Base-by-base conservation (phyloP, 2,888 invertebrate species). In the Caprella mutica region DNA sequence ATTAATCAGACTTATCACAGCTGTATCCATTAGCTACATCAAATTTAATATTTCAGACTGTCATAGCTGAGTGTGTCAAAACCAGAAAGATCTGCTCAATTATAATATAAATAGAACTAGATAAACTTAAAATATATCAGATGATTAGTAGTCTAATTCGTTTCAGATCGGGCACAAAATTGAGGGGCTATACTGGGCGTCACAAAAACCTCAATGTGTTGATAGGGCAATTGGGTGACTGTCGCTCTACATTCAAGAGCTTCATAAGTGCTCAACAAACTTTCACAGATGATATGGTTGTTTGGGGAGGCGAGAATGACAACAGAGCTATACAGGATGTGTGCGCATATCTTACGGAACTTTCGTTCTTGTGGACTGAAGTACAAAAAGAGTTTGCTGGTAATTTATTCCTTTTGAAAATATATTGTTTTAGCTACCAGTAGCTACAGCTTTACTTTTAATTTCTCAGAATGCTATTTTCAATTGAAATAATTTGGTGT, bases 341-440 rank as follows among this genome's bases (percentile, higher is more conserved):
- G 3, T 72, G 73, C 64, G 70, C 70, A 51, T 73, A 75, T 53
- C 66, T 76, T 21, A 70, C 72, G 23, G 76, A 77, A 58, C 68
- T 77, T 19, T 72, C 72, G 59, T 62, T 70, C n/a, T 66, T 75
- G 42, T 76, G 76, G 75, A 71, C 73, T 21, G 76, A 76, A 66
- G 74, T 73, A 26, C 76, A 76, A 66, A 71, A 70, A 56, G 74
- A 75, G 63, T 76, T 76, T 67, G 69, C 73, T 48, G 75, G 76
- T 75, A 67, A 63, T 62, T 42, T 33, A 26, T 12, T 35, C 23
- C 58, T 50, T 58, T n/a, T n/a, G n/a, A n/a, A n/a, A n/a, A n/a
- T n/a, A n/a, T n/a, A n/a, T n/a, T n/a, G n/a, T n/a, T n/a, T n/a
- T n/a, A n/a, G n/a, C n/a, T n/a, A n/a, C n/a, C n/a, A n/a, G n/a